phyloP scores from a whole-genome alignment of 2,888 invertebrate species.

The Oscheius myriophilus region DNA sequence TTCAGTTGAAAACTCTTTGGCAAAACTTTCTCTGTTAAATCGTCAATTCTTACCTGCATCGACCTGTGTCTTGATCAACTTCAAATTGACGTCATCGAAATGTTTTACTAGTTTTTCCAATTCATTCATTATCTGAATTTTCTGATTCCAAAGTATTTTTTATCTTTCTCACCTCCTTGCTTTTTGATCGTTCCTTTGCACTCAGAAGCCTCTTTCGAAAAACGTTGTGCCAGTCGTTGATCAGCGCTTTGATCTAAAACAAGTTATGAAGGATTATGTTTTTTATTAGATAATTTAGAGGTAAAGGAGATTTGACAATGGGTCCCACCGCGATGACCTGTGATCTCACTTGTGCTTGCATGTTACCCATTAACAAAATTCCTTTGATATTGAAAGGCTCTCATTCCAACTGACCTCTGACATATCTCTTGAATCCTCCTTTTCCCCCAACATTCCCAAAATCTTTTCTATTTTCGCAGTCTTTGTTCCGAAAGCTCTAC shows the following conservation, averaged over 20 bases:
- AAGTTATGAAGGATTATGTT: too few relatives aligned
- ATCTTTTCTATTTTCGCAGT: constrained; percentile 42
- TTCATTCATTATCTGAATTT: constrained; percentile 23
- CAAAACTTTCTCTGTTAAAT: background rate
- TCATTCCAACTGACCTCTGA: constrained; percentile 29
- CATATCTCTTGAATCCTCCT: constrained; percentile 43
- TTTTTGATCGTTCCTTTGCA: constrained; percentile 23
- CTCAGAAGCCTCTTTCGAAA: constrained; percentile 19
- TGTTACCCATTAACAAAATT: too few relatives aligned
- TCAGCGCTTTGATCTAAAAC: constrained; percentile 32
- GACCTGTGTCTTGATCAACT: constrained; percentile 23
- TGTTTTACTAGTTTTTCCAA: constrained; percentile 27
- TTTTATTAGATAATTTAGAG: too few relatives aligned
- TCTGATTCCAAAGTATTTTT: too few relatives aligned
- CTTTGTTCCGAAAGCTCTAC: constrained; percentile 28
- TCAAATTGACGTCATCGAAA: constrained; percentile 28
- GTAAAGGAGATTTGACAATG: too few relatives aligned
- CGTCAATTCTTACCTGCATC: constrained; percentile 22
- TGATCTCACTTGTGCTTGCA: too few relatives aligned
- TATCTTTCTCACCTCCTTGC: constrained; percentile 23
- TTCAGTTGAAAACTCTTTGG: constrained; percentile 23
- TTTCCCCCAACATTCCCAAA: constrained; percentile 45
- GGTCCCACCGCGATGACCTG: too few relatives aligned
- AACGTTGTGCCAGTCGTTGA: constrained; percentile 28
- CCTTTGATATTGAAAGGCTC: background rate